phyloP scores from a whole-genome alignment of 1,140 invertebrate species.

The Drosophila varians region DNA sequence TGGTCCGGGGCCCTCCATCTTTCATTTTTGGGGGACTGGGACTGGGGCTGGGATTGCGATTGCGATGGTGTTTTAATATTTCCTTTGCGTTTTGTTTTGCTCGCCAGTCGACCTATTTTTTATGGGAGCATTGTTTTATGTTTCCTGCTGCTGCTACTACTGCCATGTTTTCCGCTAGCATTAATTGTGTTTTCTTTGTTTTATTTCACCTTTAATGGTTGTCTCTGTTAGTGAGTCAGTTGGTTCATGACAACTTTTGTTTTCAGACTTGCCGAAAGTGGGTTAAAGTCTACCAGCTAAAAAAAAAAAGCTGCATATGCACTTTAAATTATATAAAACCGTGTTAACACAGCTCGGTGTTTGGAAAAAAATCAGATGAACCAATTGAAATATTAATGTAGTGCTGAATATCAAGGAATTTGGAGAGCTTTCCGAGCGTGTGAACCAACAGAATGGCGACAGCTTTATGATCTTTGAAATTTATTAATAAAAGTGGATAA shows the following conservation, averaged over 20 bases:
- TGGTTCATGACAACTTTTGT: constrained; percentile 33
- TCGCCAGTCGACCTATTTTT: constrained; percentile 37
- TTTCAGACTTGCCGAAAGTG: constrained; percentile 24
- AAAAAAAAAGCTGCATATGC: constrained; percentile 22
- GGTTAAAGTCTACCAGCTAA: constrained; percentile 18
- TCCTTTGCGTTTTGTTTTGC: constrained; percentile 37
- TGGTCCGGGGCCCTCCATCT: not conserved
- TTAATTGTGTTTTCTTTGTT: constrained; percentile 45
- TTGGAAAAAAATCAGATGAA: constrained; percentile 24
- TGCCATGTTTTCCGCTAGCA: constrained; percentile 25
- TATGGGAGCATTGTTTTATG: constrained; percentile 21
- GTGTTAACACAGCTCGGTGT: constrained; percentile 24
- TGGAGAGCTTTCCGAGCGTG: constrained; percentile 35
- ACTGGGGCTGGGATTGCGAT: no score
- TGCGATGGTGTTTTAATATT: no score
- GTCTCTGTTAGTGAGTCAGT: constrained; percentile 12
- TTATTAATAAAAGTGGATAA: constrained; percentile 45
- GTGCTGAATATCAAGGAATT: constrained; percentile 14
- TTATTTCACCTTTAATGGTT: constrained; percentile 34
- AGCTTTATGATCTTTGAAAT: constrained; percentile 48
- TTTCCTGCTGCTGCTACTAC: constrained; percentile 4
- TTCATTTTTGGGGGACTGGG: not conserved
- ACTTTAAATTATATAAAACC: constrained; percentile 27
- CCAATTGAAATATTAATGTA: constrained; percentile 36
- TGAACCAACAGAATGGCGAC: constrained; percentile 46